These are phyloP conservation scores for Eupsittula cactorum DNA, from an alignment of 2,113 vertebrate genomes.

Conservation along the genomic window DNA sequence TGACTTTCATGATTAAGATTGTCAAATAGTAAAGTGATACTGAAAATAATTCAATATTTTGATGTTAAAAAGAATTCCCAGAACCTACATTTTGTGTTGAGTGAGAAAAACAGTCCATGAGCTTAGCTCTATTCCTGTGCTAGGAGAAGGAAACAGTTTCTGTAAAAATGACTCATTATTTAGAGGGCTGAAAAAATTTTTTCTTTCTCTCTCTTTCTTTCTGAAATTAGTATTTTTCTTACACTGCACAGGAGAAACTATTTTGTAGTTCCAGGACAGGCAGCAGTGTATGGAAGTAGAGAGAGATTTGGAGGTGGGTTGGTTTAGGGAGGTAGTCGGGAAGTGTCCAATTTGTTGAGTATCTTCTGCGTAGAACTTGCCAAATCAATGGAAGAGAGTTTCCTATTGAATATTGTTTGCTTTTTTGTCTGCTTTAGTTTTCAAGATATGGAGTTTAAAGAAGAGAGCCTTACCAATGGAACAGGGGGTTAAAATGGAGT, in stretches of 20 bases:
- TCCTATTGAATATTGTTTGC: background rate
- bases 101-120: background rate
- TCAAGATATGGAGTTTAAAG: background rate
- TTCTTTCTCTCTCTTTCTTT: background rate
- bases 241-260: background rate
- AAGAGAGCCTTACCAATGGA: background rate
- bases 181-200: background rate
- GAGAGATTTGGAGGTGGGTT: background rate
- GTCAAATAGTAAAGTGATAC: background rate
- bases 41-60: background rate
- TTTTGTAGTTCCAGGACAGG: background rate
- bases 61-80: background rate
- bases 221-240: background rate
- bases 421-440: conserved; percentile 32
- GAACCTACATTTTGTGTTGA: background rate
- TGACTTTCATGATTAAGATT: background rate
- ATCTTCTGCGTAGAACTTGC: background rate
- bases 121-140: background rate
- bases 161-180: background rate
- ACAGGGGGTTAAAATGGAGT: background rate
- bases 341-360: background rate
- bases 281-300: background rate
- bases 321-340: background rate
- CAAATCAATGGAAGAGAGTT: background rate
- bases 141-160: background rate